These are phyloP conservation scores for Plestiodon gilberti DNA, from an alignment of 2,113 vertebrate genomes.

Conservation along the genomic window DNA sequence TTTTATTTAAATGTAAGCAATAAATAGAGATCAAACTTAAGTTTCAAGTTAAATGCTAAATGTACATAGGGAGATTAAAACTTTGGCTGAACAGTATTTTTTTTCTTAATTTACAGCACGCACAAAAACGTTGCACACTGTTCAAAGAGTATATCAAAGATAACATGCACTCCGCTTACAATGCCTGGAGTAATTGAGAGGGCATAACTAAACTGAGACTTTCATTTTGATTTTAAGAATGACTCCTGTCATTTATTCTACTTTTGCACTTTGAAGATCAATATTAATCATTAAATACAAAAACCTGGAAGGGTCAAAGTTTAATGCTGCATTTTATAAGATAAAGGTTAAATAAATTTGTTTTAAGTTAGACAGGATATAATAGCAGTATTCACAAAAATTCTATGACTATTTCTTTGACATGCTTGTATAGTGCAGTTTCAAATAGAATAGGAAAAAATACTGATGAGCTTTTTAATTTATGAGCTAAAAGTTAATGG, in stretches of 20 bases:
- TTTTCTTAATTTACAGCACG: constrained; percentile 63
- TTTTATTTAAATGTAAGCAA: constrained; percentile 84
- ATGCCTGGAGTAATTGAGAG: constrained; percentile 40
- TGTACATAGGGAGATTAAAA: constrained; percentile 66
- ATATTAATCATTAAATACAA: constrained; percentile 55
- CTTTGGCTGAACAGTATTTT: constrained; percentile 67
- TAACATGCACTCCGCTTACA: constrained; percentile 50
- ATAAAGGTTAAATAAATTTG: constrained; percentile 52
- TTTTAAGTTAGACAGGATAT: constrained; percentile 59
- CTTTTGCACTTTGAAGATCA: constrained; percentile 79
- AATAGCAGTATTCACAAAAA: constrained; percentile 65
- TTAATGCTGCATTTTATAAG: constrained; percentile 81
- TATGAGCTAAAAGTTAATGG: constrained; percentile 54
- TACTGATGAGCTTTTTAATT: constrained; percentile 61
- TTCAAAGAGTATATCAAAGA: constrained; percentile 69
- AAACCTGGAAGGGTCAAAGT: constrained; percentile 60
- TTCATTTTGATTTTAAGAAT: constrained; percentile 64
- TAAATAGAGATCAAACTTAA: constrained; percentile 74
- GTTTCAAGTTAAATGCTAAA: constrained; percentile 69
- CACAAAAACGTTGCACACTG: constrained; percentile 63
- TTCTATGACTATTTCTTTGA: constrained; percentile 43
- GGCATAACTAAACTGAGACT: constrained; percentile 62
- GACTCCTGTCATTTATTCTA: constrained; percentile 69
- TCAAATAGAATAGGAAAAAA: constrained; percentile 60
- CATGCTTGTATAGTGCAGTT: constrained; percentile 37